A percentile compares a stretch with the other conserved stretches of the same genome.
These are phyloP conservation scores for Reinhardtius hippoglossoides DNA, from an alignment of 2,113 vertebrate species.

Conservation along the genomic window DNA sequence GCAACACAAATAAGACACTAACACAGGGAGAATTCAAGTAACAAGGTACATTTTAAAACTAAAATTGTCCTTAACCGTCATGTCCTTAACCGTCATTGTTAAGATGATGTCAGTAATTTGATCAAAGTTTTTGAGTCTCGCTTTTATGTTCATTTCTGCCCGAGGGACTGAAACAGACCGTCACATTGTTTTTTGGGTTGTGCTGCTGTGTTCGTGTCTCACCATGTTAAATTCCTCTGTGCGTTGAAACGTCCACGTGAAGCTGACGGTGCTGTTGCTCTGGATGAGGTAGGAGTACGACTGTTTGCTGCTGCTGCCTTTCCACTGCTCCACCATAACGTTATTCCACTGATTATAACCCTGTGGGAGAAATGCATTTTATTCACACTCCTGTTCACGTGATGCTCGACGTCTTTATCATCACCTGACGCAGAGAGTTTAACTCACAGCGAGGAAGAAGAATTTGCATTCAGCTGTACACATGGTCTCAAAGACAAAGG, in stretches of 20 bases:
- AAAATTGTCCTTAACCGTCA: too few relatives aligned
- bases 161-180: too few relatives aligned
- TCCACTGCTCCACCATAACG: conserved; percentile 89
- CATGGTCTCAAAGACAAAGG: conserved; percentile 92
- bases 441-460: conserved; percentile 90
- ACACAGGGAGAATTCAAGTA: too few relatives aligned
- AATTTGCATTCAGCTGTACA: conserved; percentile 89
- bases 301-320: conserved; percentile 87
- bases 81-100: too few relatives aligned
- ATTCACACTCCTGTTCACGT: neutral
- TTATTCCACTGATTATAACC: conserved; percentile 86
- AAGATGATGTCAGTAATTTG: neutral
- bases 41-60: too few relatives aligned
- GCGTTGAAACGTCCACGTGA: conserved; percentile 94
- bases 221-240: conserved; percentile 80
- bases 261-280: conserved; percentile 87
- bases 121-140: too few relatives aligned
- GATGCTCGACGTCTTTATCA: neutral
- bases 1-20: too few relatives aligned
- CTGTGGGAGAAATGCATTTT: conserved; percentile 69
- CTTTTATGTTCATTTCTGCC: neutral
- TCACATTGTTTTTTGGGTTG: rapidly evolving
- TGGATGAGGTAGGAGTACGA: conserved; percentile 91
- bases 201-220: conserved; percentile 49
- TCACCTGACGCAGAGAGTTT: neutral